phyloP scores from a whole-genome alignment of 2,888 invertebrate species.

The Zhuqinia jingwanae region DNA sequence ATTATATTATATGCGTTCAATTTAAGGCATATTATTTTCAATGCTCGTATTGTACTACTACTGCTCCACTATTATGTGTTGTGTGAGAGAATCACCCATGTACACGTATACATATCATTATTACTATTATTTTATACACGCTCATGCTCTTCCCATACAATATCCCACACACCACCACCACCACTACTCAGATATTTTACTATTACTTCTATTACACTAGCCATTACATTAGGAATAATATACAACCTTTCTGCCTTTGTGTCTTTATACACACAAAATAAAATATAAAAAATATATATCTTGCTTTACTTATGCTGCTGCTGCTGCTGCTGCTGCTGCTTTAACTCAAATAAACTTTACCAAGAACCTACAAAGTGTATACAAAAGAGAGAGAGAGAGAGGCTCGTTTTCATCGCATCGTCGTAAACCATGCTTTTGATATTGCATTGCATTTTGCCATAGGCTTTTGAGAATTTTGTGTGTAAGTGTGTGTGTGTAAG shows the following conservation, averaged over 20 bases:
- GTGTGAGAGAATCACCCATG: slow-evolving; percentile 23
- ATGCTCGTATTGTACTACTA: slow-evolving; percentile 19
- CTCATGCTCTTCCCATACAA: slow-evolving; percentile 34
- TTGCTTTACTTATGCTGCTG: slow-evolving; percentile 19
- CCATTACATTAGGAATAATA: slow-evolving; percentile 67
- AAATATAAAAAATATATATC: no score
- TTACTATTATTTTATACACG: slow-evolving; percentile 50
- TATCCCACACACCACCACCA: background rate
- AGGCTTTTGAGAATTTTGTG: background rate
- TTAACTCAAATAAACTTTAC: slow-evolving; percentile 31
- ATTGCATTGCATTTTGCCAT: slow-evolving; percentile 37
- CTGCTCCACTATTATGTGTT: slow-evolving; percentile 26
- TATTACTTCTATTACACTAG: slow-evolving; percentile 62
- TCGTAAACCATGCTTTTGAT: slow-evolving; percentile 35
- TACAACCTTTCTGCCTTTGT: slow-evolving; percentile 54
- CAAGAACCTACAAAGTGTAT: background rate
- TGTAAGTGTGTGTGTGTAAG: no score
- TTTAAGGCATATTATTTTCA: slow-evolving; percentile 69
- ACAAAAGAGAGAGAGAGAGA: no score
- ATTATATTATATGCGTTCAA: slow-evolving; percentile 60
- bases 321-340: no score
- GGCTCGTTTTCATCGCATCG: no score
- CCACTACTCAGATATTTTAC: slow-evolving; percentile 41
- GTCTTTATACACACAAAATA: slow-evolving; percentile 44
- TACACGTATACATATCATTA: slow-evolving; percentile 45